Conservation (phyloP, 2,888 invertebrate genomes). For the Trimorus sp. region DNA sequence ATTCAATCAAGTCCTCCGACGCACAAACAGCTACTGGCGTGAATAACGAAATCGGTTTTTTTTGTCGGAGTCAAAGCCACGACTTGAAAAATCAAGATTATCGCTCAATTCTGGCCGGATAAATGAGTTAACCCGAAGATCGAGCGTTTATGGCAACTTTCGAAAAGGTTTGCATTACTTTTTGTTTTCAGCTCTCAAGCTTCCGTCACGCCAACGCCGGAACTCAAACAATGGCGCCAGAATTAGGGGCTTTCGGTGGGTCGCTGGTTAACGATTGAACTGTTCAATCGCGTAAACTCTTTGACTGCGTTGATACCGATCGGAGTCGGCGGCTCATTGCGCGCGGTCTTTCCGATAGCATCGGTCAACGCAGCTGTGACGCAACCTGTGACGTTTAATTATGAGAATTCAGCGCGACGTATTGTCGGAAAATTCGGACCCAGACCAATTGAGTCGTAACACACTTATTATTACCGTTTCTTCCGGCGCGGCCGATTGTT, state of each 20-base stretch:
- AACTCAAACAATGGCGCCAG: constrained; percentile 50
- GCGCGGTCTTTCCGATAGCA: constrained; percentile 38
- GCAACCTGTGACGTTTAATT: not conserved
- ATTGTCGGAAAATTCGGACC: not conserved
- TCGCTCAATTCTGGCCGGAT: constrained; percentile 16
- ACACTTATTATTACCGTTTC: too few relatives aligned
- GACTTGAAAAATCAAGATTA: constrained; percentile 61
- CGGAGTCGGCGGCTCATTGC: constrained; percentile 25
- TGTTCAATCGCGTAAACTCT: constrained; percentile 44
- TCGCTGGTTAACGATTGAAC: constrained; percentile 50
- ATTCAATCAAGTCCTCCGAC: too few relatives aligned
- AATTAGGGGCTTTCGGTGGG: constrained; percentile 39
- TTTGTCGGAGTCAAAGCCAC: not conserved
- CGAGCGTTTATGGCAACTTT: constrained; percentile 41
- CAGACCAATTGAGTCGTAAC: not conserved
- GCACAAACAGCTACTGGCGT: not conserved
- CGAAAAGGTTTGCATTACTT: constrained; percentile 48
- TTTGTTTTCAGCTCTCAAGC: constrained; percentile 54
- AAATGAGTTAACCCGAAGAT: constrained; percentile 48
- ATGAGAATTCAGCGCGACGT: too few relatives aligned
- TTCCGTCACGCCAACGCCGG: constrained; percentile 62
- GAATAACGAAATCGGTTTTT: not conserved
- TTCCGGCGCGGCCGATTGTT: too few relatives aligned
- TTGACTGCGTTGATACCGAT: constrained; percentile 37
- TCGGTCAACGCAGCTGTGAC: constrained; percentile 56